These are phyloP conservation scores for Pseudochaenichthys georgianus DNA, from an alignment of 2,797 vertebrate species.

Conservation along the genomic window DNA sequence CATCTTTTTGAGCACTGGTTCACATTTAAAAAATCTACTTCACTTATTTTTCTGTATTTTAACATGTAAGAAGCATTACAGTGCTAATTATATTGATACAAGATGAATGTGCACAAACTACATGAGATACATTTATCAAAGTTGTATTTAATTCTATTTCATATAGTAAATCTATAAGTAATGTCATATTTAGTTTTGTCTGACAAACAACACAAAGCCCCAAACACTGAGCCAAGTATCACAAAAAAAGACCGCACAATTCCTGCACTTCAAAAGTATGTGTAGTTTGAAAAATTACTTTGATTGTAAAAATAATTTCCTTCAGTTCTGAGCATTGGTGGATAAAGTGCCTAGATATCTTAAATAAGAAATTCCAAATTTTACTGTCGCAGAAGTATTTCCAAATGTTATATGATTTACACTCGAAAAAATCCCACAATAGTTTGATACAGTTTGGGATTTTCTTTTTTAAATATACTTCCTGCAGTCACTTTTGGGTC, in stretches of 20 bases:
- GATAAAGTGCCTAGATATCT: too few relatives aligned
- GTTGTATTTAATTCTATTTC: too few relatives aligned
- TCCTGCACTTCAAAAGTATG: not conserved
- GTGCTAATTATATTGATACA: not conserved
- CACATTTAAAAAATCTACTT: not conserved
- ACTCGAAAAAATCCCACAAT: too few relatives aligned
- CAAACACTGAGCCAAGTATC: not conserved
- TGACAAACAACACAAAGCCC: too few relatives aligned
- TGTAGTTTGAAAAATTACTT: not conserved
- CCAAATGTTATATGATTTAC: too few relatives aligned
- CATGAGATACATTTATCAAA: too few relatives aligned
- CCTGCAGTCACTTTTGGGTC: not conserved
- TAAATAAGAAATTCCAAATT: too few relatives aligned
- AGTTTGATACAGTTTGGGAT: not conserved
- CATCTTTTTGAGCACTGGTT: constrained; percentile 1
- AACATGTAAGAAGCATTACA: too few relatives aligned
- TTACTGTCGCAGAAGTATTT: too few relatives aligned
- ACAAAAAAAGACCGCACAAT: not conserved
- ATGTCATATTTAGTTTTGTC: too few relatives aligned
- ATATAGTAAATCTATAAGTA: too few relatives aligned
- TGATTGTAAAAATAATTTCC: not conserved
- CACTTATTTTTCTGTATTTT: not conserved
- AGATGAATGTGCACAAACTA: too few relatives aligned
- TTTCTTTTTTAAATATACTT: not conserved
- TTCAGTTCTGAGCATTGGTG: not conserved